Evolutionary conservation across 2,888 invertebrate species (phyloP), one percentile per base, ranked within the genome.

Genomic region (Drosophila sordidula): DNA sequence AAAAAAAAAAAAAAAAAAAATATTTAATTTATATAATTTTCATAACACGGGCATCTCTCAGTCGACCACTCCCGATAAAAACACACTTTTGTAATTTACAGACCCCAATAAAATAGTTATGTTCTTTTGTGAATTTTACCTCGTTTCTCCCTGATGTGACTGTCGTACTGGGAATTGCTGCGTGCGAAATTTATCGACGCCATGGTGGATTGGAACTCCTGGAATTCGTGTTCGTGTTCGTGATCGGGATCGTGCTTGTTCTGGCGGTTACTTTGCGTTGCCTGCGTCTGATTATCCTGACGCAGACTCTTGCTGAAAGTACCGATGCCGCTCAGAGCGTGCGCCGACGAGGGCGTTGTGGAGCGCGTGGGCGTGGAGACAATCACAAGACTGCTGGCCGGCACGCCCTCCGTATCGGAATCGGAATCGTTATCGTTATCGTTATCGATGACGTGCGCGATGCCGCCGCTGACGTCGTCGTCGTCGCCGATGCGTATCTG

Each of bases 111-210:
- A 32, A 32, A 32, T 32, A 32, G 12, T 12, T 14, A 4, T 11
- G 3, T 6, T 36, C 34, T 18, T 22, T n/a, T 22, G 11, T 11
- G 34, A 29, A 12, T 32, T 63, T 93, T 94, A 97, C 97, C 96
- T 96, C 95, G 95, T 91, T 96, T 96, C 93, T 95, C 95, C 84
- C 95, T 96, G 91, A 97, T 97, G 93, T 97, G 97, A 59, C 95
- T 95, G 92, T 97, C 97, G 93, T 96, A 97, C 92, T 97, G 96
- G 88, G 95, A 96, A 91, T 95, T 95, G 93, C 95, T 96, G 90
- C 96, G 94, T 75, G 95, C 94, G 88, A 94, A 95, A 80, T 96
- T 95, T 93, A 95, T 94, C 90, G 94, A 94, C 46, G 95, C 94
- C 72, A 95, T 95, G 59, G 94, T 93, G 90, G 93, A 93, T 80